Evolutionary conservation across 2,797 vertebrate species (phyloP), one percentile per base, ranked within the genome.

Genomic region (Anabas testudineus): DNA sequence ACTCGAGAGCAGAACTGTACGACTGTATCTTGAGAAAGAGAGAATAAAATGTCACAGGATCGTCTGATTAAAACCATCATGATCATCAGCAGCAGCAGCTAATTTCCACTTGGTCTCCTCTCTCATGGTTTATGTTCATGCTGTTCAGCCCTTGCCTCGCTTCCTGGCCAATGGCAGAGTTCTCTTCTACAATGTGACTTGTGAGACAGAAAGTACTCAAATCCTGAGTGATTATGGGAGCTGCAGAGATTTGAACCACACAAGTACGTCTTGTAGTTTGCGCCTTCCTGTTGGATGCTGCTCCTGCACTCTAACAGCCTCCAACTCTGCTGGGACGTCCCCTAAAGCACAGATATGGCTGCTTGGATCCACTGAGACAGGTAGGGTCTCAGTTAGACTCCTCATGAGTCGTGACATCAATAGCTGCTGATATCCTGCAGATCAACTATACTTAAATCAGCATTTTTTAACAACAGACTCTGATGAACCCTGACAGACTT

Each of bases 241-340:
- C 58, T 94, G 92, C 26, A 74, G 43, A 5, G 15, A 36, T 39
- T 46, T 92, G 64, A n/a, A 32, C 15, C 19, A 37, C 10, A 22
- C 51, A 0, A 66, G 4, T 2, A 83, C 61, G 0, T 91, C 78
- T 56, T 94, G 92, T 5, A 30, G 22, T 7, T 59, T 94, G 43
- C 15, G 10, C 2, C 74, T 95, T 7, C 89, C 91, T 1, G 7
- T 46, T 0, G 54, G 52, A n/a, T 46, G 46, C 7, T 90, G 79
- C 57, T 78, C 53, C 41, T 93, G 94, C 46, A 10, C 67, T 10
- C 61, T 95, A 45, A 86, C 80, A 0, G 90, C 89, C 3, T 83
- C 78, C 51, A 95, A 91, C 52, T 83, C 86, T 0, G 91, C 64
- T 0, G 93, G 94, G 3, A 24, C 71, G 0, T 95, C 94, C 0